Evolutionary conservation across 2,888 invertebrate species (phyloP).

Genomic region (Fabriciana adippe): DNA sequence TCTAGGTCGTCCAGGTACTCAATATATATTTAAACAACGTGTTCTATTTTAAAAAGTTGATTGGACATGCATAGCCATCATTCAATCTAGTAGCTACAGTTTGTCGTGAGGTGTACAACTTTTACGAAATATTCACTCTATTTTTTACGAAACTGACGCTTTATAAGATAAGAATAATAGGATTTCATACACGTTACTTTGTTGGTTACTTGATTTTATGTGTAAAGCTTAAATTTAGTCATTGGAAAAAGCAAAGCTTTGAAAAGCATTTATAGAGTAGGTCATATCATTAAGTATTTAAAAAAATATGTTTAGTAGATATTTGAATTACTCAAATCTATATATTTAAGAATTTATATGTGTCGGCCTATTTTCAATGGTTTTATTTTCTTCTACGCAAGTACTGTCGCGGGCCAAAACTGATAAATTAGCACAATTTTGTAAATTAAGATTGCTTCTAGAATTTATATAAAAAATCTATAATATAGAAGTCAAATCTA

Average conservation of each 20-base stretch:
- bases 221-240: conserved; percentile 8
- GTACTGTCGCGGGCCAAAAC: too few species aligned
- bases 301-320: too few species aligned
- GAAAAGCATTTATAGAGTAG: conserved; percentile 1
- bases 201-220: conserved; percentile 13
- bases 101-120: conserved; percentile 61
- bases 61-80: conserved; percentile 55
- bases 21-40: neutral
- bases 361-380: too few species aligned
- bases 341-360: too few species aligned
- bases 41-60: neutral
- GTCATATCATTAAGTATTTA: too few species aligned
- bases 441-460: too few species aligned
- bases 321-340: too few species aligned
- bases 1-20: too few species aligned
- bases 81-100: conserved; percentile 53
- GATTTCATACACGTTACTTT: conserved; percentile 24
- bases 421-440: too few species aligned
- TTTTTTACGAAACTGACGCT: conserved; percentile 38
- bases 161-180: conserved; percentile 36
- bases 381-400: too few species aligned
- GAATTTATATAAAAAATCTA: too few species aligned
- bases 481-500: too few species aligned
- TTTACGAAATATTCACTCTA: conserved; percentile 49
- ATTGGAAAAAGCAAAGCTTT: conserved; percentile 4